These are phyloP conservation scores for Tapera naevia DNA, from an alignment of 2,797 vertebrate genomes.

Conservation along the genomic window DNA sequence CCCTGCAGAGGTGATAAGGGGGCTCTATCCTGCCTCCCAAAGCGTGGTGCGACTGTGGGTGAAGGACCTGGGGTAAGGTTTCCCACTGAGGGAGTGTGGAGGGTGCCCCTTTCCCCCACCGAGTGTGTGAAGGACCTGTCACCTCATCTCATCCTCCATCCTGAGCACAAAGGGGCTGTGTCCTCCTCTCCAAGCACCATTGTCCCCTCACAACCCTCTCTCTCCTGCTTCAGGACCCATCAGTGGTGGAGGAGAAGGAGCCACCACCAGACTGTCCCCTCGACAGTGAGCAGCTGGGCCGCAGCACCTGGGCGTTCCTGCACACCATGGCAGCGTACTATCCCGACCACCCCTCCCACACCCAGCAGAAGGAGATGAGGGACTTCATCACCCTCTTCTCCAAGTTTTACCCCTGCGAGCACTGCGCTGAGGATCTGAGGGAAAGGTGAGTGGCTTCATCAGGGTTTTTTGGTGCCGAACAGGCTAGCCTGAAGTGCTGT, in stretches of 20 bases:
- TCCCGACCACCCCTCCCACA: slow-evolving; percentile 82
- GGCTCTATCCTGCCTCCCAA: accelerated
- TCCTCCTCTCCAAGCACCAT: accelerated
- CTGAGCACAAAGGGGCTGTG: accelerated
- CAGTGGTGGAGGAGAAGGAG: slow-evolving; percentile 64
- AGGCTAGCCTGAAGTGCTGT: background rate
- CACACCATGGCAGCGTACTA: slow-evolving; percentile 97
- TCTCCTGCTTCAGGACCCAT: background rate
- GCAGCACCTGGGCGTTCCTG: slow-evolving; percentile 91
- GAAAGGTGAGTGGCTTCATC: slow-evolving; percentile 75
- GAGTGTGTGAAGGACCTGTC: background rate
- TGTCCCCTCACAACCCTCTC: background rate
- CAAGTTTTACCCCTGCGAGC: slow-evolving; percentile 94
- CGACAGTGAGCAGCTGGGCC: slow-evolving; percentile 91
- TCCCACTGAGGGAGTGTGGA: background rate
- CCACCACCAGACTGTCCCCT: slow-evolving; percentile 83
- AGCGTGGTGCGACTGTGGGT: background rate
- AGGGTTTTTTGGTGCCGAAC: background rate
- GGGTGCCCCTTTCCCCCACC: too few species aligned
- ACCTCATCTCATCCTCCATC: accelerated
- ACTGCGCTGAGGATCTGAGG: slow-evolving; percentile 91
- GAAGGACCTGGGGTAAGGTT: background rate
- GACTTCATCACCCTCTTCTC: slow-evolving; percentile 94
- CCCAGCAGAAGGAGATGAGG: slow-evolving; percentile 91
- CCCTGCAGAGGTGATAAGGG: background rate